These are phyloP conservation scores for Lichenostomus cassidix DNA, from an alignment of 2,113 vertebrate species.

Conservation along the genomic window DNA sequence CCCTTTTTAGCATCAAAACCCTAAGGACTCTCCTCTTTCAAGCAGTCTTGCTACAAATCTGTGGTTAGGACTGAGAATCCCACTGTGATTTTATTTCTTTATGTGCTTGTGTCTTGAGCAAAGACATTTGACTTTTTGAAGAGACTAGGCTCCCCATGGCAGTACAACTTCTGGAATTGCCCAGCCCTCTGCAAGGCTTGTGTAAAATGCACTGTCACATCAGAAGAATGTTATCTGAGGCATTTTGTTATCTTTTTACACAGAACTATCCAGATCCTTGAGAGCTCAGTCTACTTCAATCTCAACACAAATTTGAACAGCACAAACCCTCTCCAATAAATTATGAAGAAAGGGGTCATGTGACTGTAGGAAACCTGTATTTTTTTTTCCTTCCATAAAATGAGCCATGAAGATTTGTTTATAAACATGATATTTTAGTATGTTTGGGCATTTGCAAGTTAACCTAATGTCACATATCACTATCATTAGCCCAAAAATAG, in stretches of 20 bases:
- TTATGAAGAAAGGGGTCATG: rapidly evolving
- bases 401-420: not conserved
- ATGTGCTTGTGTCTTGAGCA: not conserved
- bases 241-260: not conserved
- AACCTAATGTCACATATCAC: not conserved
- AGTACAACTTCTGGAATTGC: not conserved
- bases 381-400: not conserved
- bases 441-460: not conserved
- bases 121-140: not conserved
- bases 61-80: not conserved
- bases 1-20: not conserved
- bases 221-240: not conserved
- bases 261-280: not conserved
- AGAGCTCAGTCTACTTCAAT: not conserved
- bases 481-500: not conserved
- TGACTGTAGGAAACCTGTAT: not conserved
- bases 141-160: not conserved
- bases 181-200: not conserved
- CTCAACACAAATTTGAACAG: not conserved
- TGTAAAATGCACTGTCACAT: not conserved
- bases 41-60: not conserved
- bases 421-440: not conserved
- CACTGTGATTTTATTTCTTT: not conserved
- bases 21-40: not conserved
- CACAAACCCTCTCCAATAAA: not conserved